Conservation (phyloP, 2,797 vertebrate genomes). For the Chelon labrosus region DNA sequence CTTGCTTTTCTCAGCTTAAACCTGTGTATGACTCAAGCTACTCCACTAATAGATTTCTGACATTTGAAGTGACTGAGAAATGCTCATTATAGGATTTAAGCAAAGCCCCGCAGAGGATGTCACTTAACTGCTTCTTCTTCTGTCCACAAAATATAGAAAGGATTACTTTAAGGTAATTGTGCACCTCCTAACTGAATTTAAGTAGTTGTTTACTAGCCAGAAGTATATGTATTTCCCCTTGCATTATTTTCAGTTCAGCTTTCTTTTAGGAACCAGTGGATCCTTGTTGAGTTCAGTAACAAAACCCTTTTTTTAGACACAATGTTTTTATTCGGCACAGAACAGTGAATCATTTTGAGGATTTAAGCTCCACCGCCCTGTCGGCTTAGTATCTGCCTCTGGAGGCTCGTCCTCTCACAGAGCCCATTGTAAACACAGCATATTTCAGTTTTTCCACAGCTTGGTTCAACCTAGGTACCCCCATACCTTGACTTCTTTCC, state of each 20-base stretch:
- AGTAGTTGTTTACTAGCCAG: neutral
- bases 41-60: neutral
- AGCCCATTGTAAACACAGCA: slow-evolving; percentile 53
- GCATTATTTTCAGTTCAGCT: neutral
- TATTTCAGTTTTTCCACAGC: slow-evolving; percentile 58
- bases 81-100: neutral
- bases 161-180: neutral
- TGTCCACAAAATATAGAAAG: neutral
- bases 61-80: neutral
- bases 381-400: slow-evolving; percentile 28
- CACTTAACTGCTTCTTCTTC: neutral
- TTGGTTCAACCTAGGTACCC: slow-evolving; percentile 28
- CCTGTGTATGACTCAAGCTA: neutral
- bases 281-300: slow-evolving; percentile 18
- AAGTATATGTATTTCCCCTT: neutral
- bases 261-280: neutral
- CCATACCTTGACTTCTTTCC: slow-evolving; percentile 32
- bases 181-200: neutral
- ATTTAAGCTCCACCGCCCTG: slow-evolving; percentile 26
- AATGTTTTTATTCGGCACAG: slow-evolving; percentile 43
- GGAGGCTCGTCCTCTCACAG: slow-evolving; percentile 40
- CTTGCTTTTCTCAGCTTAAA: neutral
- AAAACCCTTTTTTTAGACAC: slow-evolving; percentile 13
- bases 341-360: slow-evolving; percentile 52
- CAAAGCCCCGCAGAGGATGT: no score